Evolutionary conservation across 2,888 invertebrate genomes (phyloP), one percentile per base, ranked within the genome.

Genomic region (Cistogaster globosa): DNA sequence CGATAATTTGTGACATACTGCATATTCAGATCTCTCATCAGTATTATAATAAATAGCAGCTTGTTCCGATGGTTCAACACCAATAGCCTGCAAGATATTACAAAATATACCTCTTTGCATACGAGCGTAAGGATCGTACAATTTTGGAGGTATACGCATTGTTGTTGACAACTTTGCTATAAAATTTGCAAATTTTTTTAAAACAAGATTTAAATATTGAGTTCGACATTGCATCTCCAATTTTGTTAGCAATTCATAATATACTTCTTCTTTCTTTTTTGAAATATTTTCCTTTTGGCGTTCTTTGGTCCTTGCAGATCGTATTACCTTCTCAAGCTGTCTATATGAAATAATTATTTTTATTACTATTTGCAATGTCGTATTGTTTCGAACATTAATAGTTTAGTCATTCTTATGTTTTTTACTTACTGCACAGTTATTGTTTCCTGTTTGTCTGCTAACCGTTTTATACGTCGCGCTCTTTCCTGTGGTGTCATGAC

Each of bases 71-170:
- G 90, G 90, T 82, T 90, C 90, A 5, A 91, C 89, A 1, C 90
- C 91, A 38, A 91, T 90, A n/a, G 90, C 89, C 68, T 89, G 78
- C 38, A 91, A 67, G 1, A 91, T 91, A 68, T 91, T 91, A 42
- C 90, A 91, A 68, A 91, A 91, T 60, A 91, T 89, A 45, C 89
- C 90, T 22, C 91, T 90, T 83, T 91, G 91, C 91, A 91, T 91
- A 20, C 91, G 89, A 1, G 89, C 89, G 85, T 91, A 91, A 0
- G 91, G 90, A 80, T 91, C 90, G 22, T 89, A 88, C 58, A 91
- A 86, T 58, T 88, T 88, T 8, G 89, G 88, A 2, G 91, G 91
- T 22, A 90, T 89, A 0, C 87, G 88, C 90, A 91, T 90, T 22
- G 90, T 90, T 14, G 90, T 91, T 1, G 91, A 91, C 84, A 91